phyloP scores from a whole-genome alignment of 2,797 vertebrate genomes.

The Myripristis jacobus region DNA sequence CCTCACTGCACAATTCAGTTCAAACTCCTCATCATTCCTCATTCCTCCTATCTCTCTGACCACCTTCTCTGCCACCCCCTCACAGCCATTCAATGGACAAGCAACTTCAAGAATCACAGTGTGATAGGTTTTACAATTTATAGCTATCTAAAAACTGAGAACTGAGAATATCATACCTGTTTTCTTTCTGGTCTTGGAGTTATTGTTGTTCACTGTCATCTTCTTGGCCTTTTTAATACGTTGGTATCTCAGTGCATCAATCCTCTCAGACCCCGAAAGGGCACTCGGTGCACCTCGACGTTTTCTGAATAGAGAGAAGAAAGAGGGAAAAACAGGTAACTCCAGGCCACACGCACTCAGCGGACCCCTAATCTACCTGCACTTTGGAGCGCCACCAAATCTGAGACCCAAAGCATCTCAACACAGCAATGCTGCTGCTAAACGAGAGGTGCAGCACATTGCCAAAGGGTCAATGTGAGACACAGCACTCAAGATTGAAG shows the following conservation, averaged over 20 bases:
- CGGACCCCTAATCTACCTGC: constrained; percentile 65
- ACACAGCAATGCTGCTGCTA: constrained; percentile 70
- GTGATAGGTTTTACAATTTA: not conserved
- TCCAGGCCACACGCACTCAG: constrained; percentile 60
- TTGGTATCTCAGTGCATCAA: constrained; percentile 99
- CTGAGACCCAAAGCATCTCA: constrained; percentile 66
- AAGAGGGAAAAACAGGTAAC: constrained; percentile 76
- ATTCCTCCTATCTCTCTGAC: too few relatives aligned
- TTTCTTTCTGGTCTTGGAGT: constrained; percentile 96
- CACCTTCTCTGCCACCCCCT: too few relatives aligned
- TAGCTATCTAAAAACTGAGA: not conserved
- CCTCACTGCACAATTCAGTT: too few relatives aligned
- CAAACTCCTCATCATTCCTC: too few relatives aligned
- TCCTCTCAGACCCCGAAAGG: constrained; percentile 98
- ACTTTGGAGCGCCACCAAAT: constrained; percentile 67
- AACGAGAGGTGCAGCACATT: constrained; percentile 77
- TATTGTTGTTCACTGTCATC: constrained; percentile 93
- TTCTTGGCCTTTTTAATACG: constrained; percentile 99
- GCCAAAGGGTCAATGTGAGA: constrained; percentile 72
- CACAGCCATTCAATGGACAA: not conserved
- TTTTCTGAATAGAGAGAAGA: constrained; percentile 81
- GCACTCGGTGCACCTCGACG: constrained; percentile 86
- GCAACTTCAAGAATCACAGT: not conserved
- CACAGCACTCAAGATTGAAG: constrained; percentile 36
- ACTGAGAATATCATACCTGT: constrained; percentile 85